Base-by-base conservation (phyloP, 2,797 vertebrate genomes). In the Karalla daura region DNA sequence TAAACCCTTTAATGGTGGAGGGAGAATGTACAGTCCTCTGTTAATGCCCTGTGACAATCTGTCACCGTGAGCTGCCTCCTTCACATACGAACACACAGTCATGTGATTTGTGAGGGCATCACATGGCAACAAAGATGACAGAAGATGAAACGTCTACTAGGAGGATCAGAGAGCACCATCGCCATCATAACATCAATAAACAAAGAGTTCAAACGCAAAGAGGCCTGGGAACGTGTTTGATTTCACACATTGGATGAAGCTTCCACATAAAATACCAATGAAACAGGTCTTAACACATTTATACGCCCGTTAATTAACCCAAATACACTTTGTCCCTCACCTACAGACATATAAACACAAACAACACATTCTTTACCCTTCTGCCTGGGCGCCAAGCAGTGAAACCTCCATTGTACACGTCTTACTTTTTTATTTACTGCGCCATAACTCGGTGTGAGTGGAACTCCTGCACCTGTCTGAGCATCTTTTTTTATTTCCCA, bases 381-480 rank as follows among this genome's bases (percentile, higher is more conserved):
- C 62, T 50, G 24, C 18, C 41, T n/a, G 41, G 46, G 15, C 24
- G 7, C 10, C 13, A 0, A 23, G 37, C 56, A 28, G 41, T 23
- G 33, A 77, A 63, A 37, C 46, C 2, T 40, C 59, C 43, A 51
- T 56, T n/a, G 13, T 40, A 5, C 21, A 37, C 13, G 1, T 74
- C 54, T 69, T 71, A 5, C n/a, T n/a, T 78, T 74, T 75, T 60
- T 52, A 63, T 78, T 88, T 71, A 83, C 30, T 63, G 60, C 64
- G 75, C 41, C 13, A 12, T 84, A 84, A 87, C 77, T 72, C 83
- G 79, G 78, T 23, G 1, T 72, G 84, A 65, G 50, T n/a, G 63
- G 37, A 76, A 40, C 66, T 32, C 45, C 15, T 77, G 51, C 87
- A 88, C 87, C 86, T 90, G 87, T 35, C 71, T 69, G 50, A 76